Base-by-base conservation (phyloP, 2,888 invertebrate species). In the Chrysolina oricalcia region DNA sequence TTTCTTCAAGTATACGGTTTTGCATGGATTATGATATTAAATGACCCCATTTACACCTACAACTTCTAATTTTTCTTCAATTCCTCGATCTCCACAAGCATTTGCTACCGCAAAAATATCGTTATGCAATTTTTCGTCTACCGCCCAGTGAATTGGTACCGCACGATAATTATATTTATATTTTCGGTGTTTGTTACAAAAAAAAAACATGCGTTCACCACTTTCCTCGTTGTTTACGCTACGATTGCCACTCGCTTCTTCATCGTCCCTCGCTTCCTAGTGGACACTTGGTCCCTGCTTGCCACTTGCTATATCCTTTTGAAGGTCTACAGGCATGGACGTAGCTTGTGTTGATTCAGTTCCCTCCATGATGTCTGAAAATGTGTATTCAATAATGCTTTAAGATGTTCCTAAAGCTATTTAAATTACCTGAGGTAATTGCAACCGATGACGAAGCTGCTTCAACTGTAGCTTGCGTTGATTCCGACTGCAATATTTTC, bases 351-450 rank as follows among this genome's bases (percentile, higher is more conserved):
- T 41, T 43, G 66, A 66, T 48, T 67, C 50, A 27, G 27, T 21
- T 50, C 27, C n/a, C 15, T 23, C 46, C 4, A 19, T 48, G 21
- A 21, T 66, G 11, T 46, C 66, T 66, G 19, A 43, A 66, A 64
- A 40, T 6, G 19, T 35, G 40, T 64, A 64, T 27, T 35, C 40
- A 2, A 64, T 27, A 64, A 64, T 66, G 17, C 19, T 64, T 40
- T 40, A 17, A 40, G 40, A 13, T 19, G 64, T 40, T 64, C 2
- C 64, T 5, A 17, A 2, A 40, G 11, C 11, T 40, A 64, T 64
- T 64, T 27, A n/a, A 67, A 48, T 67, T 67, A 67, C 67, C 67
- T 67, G 50, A 67, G 67, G 23, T 43, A 67, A 15, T 67, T 50
- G 67, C 67, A 67, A 50, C 48, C 21, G 67, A 67, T 50, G 50